Evolutionary conservation across 2,888 invertebrate species (phyloP), one percentile per base, ranked within the genome.

Genomic region (Tetragonisca angustula): DNA sequence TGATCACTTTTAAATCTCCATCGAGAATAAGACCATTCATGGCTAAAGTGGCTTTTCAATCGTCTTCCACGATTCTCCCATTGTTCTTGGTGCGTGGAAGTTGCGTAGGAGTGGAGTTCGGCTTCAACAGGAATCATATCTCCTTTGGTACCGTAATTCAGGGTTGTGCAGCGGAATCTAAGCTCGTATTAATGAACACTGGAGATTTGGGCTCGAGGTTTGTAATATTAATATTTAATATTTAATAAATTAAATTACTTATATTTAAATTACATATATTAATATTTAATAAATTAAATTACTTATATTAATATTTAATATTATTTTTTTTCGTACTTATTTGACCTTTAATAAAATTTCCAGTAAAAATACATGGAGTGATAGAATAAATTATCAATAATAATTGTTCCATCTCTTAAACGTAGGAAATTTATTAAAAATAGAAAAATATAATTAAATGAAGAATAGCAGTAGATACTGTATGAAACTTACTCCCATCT

Each of bases 131-230:
- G 52, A 92, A 92, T n/a, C 91, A 94, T 32, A 91, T 96, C 61
- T 94, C 95, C 17, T 96, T 96, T 87, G 95, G 95, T n/a, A 95
- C 95, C 56, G 95, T 96, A 0, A 94, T 95, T 13, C 93, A 95
- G 83, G 95, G 95, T 27, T 95, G 95, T 80, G 91, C 91, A 32
- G 93, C 92, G 62, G 93, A 94, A 15, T 90, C 95, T 52, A 95
- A 94, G 87, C 91, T 96, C 43, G 91, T 95, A 54, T 93, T 96
- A 88, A 92, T 92, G 70, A 96, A 96, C 92, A 94, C 93, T 13
- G 96, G 96, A 5, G 96, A 96, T 88, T 93, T 96, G 79, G 95
- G 95, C 71, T 95, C 95, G 32, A 95, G 93, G 96, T 96, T 74
- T 4, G 59, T 54, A 43, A 43, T 43, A 43, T 43, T 43, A 43